Percentiles rank a stretch among this genome's conserved stretches.
Evolutionary conservation across 2,113 vertebrate species (phyloP).

Genomic region (Colaptes auratus): DNA sequence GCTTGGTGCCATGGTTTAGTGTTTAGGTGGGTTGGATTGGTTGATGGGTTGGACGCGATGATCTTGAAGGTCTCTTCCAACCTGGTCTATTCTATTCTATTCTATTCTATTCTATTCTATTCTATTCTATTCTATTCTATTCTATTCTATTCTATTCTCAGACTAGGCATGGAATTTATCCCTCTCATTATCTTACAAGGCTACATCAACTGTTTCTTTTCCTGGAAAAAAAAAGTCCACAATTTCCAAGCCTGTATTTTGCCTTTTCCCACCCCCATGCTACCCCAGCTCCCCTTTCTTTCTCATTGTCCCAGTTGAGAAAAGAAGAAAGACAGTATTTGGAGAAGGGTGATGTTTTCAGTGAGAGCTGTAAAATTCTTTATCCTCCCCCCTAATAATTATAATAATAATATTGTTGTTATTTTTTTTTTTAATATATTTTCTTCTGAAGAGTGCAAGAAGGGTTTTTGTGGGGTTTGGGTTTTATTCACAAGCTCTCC

Average conservation of each 20-base stretch:
- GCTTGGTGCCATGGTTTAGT: too few relatives aligned
- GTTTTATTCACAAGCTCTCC: not conserved
- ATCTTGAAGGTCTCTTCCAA: too few relatives aligned
- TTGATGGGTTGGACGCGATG: too few relatives aligned
- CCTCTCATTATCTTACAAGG: not conserved
- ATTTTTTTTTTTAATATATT: not conserved
- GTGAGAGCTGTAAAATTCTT: not conserved
- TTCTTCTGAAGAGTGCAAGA: not conserved
- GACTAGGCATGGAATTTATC: not conserved
- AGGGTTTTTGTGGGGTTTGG: not conserved
- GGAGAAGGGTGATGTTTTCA: not conserved
- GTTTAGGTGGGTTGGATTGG: too few relatives aligned
- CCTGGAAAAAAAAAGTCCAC: not conserved
- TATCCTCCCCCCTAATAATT: too few relatives aligned
- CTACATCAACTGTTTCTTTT: not conserved
- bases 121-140: too few relatives aligned
- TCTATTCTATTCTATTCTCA: too few relatives aligned
- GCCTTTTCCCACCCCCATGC: too few relatives aligned
- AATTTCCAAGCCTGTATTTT: not conserved
- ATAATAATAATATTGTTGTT: not conserved
- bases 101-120: too few relatives aligned
- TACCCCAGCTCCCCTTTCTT: not conserved
- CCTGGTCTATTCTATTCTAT: too few relatives aligned
- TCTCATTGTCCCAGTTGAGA: not conserved
- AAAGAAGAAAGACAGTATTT: not conserved